Base-by-base conservation (phyloP, 30 jellyfish, hydroid and myxozoan genomes). In the Turritopsis dohrnii region DNA sequence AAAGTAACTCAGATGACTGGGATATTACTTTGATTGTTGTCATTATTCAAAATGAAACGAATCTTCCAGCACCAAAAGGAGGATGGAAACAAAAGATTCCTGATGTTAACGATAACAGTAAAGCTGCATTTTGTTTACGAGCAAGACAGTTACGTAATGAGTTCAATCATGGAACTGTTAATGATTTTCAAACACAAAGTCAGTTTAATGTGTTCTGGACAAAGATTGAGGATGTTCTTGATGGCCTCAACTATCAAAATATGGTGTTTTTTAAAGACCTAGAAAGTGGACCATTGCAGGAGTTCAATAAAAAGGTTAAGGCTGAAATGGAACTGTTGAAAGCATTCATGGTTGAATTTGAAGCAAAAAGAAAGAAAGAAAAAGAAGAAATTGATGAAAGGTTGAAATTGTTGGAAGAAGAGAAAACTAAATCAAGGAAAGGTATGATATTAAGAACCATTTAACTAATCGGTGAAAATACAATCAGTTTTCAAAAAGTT, bases 91-190 rank as follows among this genome's bases (percentile, higher is more conserved):
- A 69, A 69, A 69, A 69, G 77, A 27, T 69, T 7, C 77, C 77
- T n/a, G 22, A 27, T 7, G 31, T 27, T 69, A 27, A 27, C 19
- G 77, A 69, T 27, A 23, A 69, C 9, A 69, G 77, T 69, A 69
- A 69, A 69, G 77, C 77, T 27, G 77, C 77, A 69, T 69, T 69
- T 69, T 69, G 77, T 69, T 69, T 69, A 69, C 77, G 22, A 7
- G 77, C 77, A 8, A 23, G 77, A 69, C 31, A 69, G 77, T 27
- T 69, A 27, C 77, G 77, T 27, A 69, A 69, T 69, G 30, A 69
- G 31, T 69, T 7, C 8, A 69, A 69, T 27, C 77, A 69, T 69
- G 77, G 77, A 16, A 69, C 22, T 69, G 19, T 69, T 16, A 69
- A 69, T 69, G 30, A 69, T 27, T n/a, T 69, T 7, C 19, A 8